Conservation (phyloP, 2,797 vertebrate genomes). For the Poeciliopsis turneri region DNA sequence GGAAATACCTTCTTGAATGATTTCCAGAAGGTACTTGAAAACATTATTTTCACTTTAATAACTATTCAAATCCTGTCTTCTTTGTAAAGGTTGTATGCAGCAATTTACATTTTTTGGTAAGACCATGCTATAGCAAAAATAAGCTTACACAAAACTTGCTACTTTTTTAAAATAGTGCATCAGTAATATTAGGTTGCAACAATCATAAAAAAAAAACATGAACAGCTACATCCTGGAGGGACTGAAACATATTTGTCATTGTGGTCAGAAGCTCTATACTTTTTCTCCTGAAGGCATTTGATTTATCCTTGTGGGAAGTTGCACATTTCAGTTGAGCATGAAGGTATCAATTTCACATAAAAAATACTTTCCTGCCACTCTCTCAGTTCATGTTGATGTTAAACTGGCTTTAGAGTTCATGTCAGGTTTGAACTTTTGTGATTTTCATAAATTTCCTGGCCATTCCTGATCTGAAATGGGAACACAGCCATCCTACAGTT, state of each 20-base stretch:
- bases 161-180: too few relatives aligned
- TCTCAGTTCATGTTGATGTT: not conserved
- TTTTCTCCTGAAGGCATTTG: not conserved
- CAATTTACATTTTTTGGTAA: too few relatives aligned
- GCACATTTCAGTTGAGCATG: not conserved
- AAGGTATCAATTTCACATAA: not conserved
- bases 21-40: too few relatives aligned
- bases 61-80: too few relatives aligned
- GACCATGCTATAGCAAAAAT: too few relatives aligned
- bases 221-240: too few relatives aligned
- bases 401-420: not conserved
- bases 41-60: too few relatives aligned
- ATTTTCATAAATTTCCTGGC: not conserved
- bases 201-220: too few relatives aligned
- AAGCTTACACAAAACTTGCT: too few relatives aligned
- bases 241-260: not conserved
- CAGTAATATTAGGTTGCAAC: too few relatives aligned
- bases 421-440: not conserved
- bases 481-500: not conserved
- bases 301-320: not conserved
- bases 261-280: not conserved
- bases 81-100: too few relatives aligned
- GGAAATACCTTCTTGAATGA: too few relatives aligned
- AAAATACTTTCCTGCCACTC: not conserved
- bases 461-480: not conserved